Percentiles rank a stretch among this genome's conserved stretches.
These are phyloP conservation scores for Psettodes erumei DNA, from an alignment of 2,113 vertebrate species.

Conservation along the genomic window DNA sequence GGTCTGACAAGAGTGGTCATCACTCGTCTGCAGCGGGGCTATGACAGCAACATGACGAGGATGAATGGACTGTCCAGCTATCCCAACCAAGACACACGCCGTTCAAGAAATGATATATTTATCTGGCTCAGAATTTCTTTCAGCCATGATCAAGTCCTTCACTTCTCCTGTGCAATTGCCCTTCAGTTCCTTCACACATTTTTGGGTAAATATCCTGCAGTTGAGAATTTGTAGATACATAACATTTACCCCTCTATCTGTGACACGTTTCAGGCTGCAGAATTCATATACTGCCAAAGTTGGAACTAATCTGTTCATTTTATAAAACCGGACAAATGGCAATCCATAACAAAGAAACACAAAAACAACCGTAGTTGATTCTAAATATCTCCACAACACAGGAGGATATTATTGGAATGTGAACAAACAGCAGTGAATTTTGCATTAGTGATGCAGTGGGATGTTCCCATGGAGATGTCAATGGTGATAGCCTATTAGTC, in stretches of 20 bases:
- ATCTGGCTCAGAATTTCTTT: slow-evolving; percentile 53
- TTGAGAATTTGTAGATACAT: neutral
- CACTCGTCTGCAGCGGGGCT: slow-evolving; percentile 72
- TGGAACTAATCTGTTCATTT: slow-evolving; percentile 9
- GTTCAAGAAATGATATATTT: slow-evolving; percentile 55
- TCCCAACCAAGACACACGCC: slow-evolving; percentile 58
- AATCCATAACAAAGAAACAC: neutral
- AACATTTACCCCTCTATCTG: neutral
- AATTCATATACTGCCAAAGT: slow-evolving; percentile 5
- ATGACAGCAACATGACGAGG: slow-evolving; percentile 82
- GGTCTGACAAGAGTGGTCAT: slow-evolving; percentile 77
- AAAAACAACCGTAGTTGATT: neutral
- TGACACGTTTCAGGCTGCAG: neutral
- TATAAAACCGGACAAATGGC: slow-evolving; percentile 4
- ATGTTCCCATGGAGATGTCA: slow-evolving; percentile 80
- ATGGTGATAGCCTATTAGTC: slow-evolving; percentile 70
- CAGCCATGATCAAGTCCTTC: slow-evolving; percentile 32
- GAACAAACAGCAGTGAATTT: slow-evolving; percentile 56
- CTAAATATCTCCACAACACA: slow-evolving; percentile 31
- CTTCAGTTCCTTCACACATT: neutral
- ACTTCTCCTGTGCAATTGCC: neutral
- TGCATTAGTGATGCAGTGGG: slow-evolving; percentile 64
- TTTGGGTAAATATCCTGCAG: neutral
- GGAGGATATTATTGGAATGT: slow-evolving; percentile 56
- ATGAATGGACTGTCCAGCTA: slow-evolving; percentile 72